A percentile compares a stretch with the other conserved stretches of the same genome.
Conservation (phyloP, 2,888 invertebrate genomes). For the Drosophila falleni region DNA sequence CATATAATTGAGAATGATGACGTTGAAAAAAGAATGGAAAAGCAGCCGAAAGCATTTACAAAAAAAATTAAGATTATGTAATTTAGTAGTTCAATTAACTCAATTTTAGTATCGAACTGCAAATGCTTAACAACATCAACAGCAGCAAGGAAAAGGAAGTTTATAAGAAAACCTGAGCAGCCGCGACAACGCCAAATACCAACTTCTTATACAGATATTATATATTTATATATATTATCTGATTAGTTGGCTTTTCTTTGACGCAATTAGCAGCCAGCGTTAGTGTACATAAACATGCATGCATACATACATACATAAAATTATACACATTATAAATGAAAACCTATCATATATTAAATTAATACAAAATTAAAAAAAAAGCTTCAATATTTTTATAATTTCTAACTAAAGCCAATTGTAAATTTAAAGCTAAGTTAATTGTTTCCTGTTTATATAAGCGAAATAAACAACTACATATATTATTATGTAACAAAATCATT, state of each 20-base stretch:
- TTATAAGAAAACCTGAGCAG: constrained; percentile 35
- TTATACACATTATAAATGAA: constrained; percentile 42
- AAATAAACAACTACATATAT: constrained; percentile 67
- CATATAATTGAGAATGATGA: constrained; percentile 13
- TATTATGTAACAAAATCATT: constrained; percentile 64
- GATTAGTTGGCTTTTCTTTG: constrained; percentile 46
- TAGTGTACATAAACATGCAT: constrained; percentile 54
- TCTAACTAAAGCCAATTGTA: constrained; percentile 78
- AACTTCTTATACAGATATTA: constrained; percentile 54
- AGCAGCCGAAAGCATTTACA: constrained; percentile 59
- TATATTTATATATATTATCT: constrained; percentile 39
- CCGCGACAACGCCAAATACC: constrained; percentile 42
- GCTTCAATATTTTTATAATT: constrained; percentile 80
- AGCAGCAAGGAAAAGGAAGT: neutral
- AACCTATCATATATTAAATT: constrained; percentile 58
- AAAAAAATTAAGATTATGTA: constrained; percentile 48
- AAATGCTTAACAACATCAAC: constrained; percentile 34
- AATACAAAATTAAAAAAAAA: constrained; percentile 63
- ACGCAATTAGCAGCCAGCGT: constrained; percentile 53
- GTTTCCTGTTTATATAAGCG: constrained; percentile 78
- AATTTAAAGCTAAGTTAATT: constrained; percentile 74
- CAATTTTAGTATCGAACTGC: constrained; percentile 63
- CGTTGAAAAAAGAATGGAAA: constrained; percentile 2
- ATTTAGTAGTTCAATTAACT: constrained; percentile 74
- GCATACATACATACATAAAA: constrained; percentile 34